Conservation (phyloP, 2,113 vertebrate species). For the Misgurnus anguillicaudatus region DNA sequence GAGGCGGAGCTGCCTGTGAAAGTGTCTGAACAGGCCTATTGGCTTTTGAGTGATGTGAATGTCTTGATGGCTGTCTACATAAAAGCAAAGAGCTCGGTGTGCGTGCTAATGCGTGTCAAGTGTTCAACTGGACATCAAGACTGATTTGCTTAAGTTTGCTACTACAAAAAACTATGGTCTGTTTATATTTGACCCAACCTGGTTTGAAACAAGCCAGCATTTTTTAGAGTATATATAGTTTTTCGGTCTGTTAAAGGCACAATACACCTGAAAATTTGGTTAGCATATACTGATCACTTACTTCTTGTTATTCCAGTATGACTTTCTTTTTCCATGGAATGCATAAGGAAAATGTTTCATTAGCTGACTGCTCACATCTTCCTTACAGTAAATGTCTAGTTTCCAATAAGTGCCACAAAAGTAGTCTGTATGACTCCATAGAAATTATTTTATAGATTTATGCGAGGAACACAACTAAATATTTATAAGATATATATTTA, state of each 20-base stretch:
- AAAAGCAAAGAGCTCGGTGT: slow-evolving; percentile 4
- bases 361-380: too few species aligned
- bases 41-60: slow-evolving; percentile 29
- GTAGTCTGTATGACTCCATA: too few species aligned
- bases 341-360: too few species aligned
- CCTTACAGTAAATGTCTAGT: too few species aligned
- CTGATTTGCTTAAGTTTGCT: neutral
- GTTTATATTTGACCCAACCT: too few species aligned
- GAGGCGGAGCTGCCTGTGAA: slow-evolving; percentile 64
- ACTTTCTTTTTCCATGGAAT: neutral
- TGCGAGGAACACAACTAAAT: too few species aligned
- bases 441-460: too few species aligned
- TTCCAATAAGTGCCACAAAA: too few species aligned
- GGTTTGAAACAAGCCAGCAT: too few species aligned
- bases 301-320: neutral
- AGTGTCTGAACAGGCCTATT: slow-evolving; percentile 36
- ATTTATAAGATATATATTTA: too few species aligned
- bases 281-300: neutral
- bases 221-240: too few species aligned
- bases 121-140: neutral
- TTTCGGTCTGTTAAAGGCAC: neutral
- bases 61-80: slow-evolving; percentile 30
- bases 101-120: neutral
- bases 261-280: neutral
- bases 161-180: neutral